A percentile compares a stretch with the other conserved stretches of the same genome.
Conservation (phyloP, 2,113 vertebrate genomes). For the Trematomus loennbergii region DNA sequence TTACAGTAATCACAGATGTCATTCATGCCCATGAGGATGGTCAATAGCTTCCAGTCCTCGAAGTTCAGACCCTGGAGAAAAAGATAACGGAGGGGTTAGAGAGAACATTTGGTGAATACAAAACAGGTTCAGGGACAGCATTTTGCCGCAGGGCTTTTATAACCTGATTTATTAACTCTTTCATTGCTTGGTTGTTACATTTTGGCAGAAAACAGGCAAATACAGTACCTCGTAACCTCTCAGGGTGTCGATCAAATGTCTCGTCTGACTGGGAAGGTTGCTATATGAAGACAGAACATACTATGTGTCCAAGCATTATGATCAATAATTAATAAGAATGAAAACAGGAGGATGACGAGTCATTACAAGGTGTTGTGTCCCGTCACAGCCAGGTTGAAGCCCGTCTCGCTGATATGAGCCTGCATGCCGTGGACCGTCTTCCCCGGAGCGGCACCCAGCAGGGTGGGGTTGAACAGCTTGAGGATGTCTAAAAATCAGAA, state of each 20-base stretch:
- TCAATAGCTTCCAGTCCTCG: conserved; percentile 87
- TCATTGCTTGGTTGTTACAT: neutral
- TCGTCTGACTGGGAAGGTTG: conserved; percentile 81
- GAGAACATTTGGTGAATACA: neutral
- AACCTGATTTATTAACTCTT: neutral
- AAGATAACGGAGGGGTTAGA: neutral
- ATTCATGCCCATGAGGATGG: conserved; percentile 87
- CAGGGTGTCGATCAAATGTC: conserved; percentile 83
- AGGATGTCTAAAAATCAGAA: conserved; percentile 78
- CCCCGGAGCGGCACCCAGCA: conserved; percentile 79
- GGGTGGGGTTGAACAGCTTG: conserved; percentile 83
- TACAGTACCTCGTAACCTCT: conserved; percentile 79
- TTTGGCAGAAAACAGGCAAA: neutral
- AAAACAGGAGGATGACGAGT: neutral
- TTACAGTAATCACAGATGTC: conserved; percentile 89
- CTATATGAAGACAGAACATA: conserved; percentile 57
- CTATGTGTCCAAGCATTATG: neutral
- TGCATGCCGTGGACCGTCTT: conserved; percentile 80
- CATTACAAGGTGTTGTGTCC: conserved; percentile 87
- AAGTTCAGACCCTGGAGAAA: conserved; percentile 80
- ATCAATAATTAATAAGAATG: neutral
- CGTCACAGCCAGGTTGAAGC: conserved; percentile 86
- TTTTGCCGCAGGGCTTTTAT: neutral
- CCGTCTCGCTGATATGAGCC: conserved; percentile 79
- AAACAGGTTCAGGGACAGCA: neutral